Base-by-base conservation (phyloP, 2,888 invertebrate species). In the Hartigia nigra region DNA sequence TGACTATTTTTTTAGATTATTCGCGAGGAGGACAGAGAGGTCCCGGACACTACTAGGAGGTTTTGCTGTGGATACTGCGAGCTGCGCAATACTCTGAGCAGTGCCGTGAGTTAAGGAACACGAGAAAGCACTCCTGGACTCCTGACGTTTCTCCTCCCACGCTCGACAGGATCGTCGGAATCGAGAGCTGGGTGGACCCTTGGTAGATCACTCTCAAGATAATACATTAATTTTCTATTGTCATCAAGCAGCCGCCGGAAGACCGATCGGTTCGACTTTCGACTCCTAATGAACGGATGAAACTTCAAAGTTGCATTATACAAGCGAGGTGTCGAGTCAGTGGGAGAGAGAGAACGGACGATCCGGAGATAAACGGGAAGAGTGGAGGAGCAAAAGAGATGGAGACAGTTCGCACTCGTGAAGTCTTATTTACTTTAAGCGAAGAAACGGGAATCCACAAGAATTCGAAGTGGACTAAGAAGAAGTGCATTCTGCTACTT, bases 81-180 rank as follows among this genome's bases (percentile, higher is more conserved):
- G 23, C 9, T 55, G 55, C 55, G 55, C 55, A 55, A 23, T 55
- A 55, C 55, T 55, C 55, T 23, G 55, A 55, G 55, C 55, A 55
- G 55, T 23, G 55, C 76, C 76, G 84, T 86, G 87, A 90, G 90
- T 91, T 91, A 91, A 91, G 91, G 89, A 91, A 91, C 91, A 91
- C 87, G 91, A 85, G 90, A 91, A 91, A 91, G 91, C 91, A 91
- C 91, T 91, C 91, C 88, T 90, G 87, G 89, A 90, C 88, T 89
- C 87, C 85, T 88, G 87, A 87, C 87, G 87, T 83, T 84, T 84
- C 85, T 83, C 86, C 85, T 85, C 82, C 75, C 77, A 69, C 76
- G 80, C 80, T 74, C 78, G 82, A 84, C 85, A 82, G 76, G 75
- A 80, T 81, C 81, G 81, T 74, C 79, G 69, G 75, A 74, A 77